A percentile compares a stretch with the other conserved stretches of the same genome.
Evolutionary conservation across 2,888 invertebrate genomes (phyloP).

Genomic region (Loripinus fragilis): DNA sequence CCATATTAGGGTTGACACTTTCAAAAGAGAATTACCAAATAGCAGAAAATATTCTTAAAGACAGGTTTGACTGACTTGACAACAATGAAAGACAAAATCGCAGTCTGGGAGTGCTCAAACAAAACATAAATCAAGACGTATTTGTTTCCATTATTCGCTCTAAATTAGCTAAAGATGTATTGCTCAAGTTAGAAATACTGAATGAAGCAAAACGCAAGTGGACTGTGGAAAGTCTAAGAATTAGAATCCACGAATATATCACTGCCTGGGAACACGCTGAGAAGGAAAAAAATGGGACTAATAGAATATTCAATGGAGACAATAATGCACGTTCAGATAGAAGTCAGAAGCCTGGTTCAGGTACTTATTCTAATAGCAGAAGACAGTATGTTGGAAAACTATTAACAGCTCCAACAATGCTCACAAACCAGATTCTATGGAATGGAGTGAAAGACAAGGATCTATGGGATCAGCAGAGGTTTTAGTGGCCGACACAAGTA

Average conservation of each 20-base stretch:
- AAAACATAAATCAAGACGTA: conserved; percentile 19
- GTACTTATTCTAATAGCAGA: neutral
- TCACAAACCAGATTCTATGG: neutral
- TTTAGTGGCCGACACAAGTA: neutral
- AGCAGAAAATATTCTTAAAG: no score
- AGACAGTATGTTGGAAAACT: neutral
- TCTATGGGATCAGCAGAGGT: neutral
- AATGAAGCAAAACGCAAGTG: conserved; percentile 17
- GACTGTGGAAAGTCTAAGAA: conserved; percentile 3
- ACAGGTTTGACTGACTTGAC: neutral
- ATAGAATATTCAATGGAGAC: neutral
- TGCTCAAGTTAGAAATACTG: conserved; percentile 22
- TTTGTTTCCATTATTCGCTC: conserved; percentile 29
- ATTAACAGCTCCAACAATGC: neutral
- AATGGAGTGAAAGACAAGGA: neutral
- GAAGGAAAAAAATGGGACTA: neutral
- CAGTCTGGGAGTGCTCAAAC: conserved; percentile 21
- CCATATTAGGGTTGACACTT: no score
- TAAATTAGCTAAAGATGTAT: conserved; percentile 22
- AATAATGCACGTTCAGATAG: neutral
- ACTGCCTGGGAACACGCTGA: conserved; percentile 16
- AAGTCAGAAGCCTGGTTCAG: neutral
- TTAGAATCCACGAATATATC: conserved; percentile 4
- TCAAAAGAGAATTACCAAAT: no score
- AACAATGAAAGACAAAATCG: conserved; percentile 9